Evolutionary conservation across 2,888 invertebrate species (phyloP).

Genomic region (Diarsia dahlii): DNA sequence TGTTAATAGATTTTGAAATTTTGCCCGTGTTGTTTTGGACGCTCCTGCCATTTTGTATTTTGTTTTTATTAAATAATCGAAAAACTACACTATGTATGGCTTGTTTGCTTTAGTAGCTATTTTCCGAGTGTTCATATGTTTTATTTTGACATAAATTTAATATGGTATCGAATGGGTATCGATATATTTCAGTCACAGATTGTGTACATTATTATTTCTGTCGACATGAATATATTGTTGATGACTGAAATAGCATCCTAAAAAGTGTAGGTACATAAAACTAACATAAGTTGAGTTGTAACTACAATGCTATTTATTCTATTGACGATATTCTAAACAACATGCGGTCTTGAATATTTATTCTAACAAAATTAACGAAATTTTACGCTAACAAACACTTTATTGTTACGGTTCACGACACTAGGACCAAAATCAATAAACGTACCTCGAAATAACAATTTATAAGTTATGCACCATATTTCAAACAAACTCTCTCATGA

Average conservation of each 20-base stretch:
- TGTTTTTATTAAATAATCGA: neutral
- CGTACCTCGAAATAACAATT: too few species aligned
- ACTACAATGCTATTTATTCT: too few species aligned
- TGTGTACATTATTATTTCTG: too few species aligned
- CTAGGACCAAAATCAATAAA: too few species aligned
- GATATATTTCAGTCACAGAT: neutral
- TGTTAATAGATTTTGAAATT: conserved; percentile 25
- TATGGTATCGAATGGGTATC: too few species aligned
- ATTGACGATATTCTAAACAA: neutral
- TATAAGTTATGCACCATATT: too few species aligned
- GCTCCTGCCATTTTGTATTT: conserved; percentile 47
- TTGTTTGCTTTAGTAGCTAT: neutral
- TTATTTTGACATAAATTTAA: too few species aligned
- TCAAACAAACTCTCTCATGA: too few species aligned
- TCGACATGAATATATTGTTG: too few species aligned
- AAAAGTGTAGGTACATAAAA: neutral
- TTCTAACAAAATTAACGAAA: neutral
- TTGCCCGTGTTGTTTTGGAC: neutral
- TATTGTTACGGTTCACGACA: too few species aligned
- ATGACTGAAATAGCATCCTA: neutral
- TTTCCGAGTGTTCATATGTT: neutral
- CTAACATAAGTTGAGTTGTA: neutral
- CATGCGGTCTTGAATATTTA: neutral
- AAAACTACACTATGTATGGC: neutral
- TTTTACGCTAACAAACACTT: neutral